Conservation (phyloP, 2,888 invertebrate species). For the Phytoseiulus persimilis region DNA sequence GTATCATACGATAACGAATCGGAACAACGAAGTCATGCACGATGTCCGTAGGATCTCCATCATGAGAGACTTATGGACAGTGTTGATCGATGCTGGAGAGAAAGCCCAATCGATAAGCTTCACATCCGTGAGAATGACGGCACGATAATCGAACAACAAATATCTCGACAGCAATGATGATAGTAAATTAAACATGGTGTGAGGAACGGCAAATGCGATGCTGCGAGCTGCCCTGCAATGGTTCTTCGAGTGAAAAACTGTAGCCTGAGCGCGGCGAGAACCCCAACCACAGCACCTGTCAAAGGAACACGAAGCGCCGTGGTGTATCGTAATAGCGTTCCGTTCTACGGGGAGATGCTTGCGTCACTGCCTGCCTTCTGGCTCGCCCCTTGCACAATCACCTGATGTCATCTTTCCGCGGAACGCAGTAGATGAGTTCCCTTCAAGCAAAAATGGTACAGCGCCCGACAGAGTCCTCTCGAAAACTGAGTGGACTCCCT, state of each 20-base stretch:
- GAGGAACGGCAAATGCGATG: neutral
- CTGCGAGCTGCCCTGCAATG: neutral
- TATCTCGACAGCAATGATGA: neutral
- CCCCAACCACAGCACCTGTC: neutral
- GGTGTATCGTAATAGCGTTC: too few species aligned
- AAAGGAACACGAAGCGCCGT: too few species aligned
- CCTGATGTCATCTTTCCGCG: too few species aligned
- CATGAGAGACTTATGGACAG: neutral
- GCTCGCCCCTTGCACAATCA: too few species aligned
- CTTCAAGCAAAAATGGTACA: too few species aligned
- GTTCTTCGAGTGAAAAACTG: neutral
- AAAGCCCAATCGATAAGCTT: neutral
- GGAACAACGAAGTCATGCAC: neutral
- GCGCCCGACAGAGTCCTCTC: too few species aligned
- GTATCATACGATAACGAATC: neutral
- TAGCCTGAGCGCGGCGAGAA: neutral
- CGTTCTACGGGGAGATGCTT: too few species aligned
- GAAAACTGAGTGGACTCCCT: too few species aligned
- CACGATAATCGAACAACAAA: neutral
- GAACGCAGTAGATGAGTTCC: too few species aligned
- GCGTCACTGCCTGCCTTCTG: too few species aligned
- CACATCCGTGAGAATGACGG: neutral
- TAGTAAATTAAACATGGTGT: neutral
- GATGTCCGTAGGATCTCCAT: neutral
- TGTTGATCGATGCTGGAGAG: neutral